phyloP scores from a whole-genome alignment of 1,140 invertebrate species.

The Drosophila subpulchrella region DNA sequence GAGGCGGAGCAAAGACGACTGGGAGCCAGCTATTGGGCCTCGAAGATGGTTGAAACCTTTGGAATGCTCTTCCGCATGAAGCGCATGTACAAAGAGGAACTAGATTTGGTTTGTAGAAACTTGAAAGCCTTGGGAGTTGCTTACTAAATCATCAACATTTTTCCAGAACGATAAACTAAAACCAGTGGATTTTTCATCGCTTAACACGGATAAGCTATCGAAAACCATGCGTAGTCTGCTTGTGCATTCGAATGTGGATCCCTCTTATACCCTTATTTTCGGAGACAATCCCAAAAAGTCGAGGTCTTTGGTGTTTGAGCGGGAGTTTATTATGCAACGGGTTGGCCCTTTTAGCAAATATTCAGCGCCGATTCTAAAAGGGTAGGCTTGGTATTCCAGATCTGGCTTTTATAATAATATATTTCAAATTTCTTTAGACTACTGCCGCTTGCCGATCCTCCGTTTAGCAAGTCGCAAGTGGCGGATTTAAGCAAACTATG shows the following conservation, averaged over 20 bases:
- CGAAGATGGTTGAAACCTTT: conserved; percentile 65
- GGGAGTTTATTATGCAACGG: conserved; percentile 56
- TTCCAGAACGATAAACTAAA: conserved; percentile 60
- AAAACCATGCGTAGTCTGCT: conserved; percentile 56
- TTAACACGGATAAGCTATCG: conserved; percentile 46
- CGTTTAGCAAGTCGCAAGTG: conserved; percentile 33
- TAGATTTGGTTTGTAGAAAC: conserved; percentile 59
- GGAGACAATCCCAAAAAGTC: conserved; percentile 66
- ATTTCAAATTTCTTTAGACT: conserved; percentile 32
- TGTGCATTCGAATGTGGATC: conserved; percentile 66
- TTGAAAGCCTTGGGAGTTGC: not conserved
- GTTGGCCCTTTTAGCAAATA: conserved; percentile 42
- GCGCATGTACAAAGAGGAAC: conserved; percentile 71
- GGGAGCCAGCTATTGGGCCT: conserved; percentile 77
- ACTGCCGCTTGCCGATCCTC: conserved; percentile 58
- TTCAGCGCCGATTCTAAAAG: conserved; percentile 57
- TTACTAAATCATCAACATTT: not conserved
- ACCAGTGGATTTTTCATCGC: conserved; percentile 49
- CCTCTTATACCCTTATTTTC: conserved; percentile 61
- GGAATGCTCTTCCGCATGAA: conserved; percentile 70
- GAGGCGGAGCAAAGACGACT: conserved; percentile 18
- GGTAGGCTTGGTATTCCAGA: conserved; percentile 18
- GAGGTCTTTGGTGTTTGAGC: conserved; percentile 65
- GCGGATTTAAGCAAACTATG: conserved; percentile 32
- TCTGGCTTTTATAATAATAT: not conserved